These are phyloP conservation scores for Whitmania pigra DNA, from an alignment of 1,140 invertebrate species.

Conservation along the genomic window DNA sequence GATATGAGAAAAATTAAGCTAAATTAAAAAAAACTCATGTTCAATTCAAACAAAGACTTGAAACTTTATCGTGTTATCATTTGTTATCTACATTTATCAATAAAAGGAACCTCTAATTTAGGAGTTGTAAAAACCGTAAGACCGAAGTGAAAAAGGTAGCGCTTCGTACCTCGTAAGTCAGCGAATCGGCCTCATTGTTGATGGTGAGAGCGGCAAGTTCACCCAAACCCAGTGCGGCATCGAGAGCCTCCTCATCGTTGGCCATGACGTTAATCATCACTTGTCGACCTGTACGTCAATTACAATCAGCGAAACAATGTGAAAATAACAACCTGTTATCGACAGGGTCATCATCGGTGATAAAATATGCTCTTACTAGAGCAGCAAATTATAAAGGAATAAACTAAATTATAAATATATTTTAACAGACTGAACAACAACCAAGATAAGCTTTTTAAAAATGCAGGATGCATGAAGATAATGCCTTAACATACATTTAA, in stretches of 20 bases:
- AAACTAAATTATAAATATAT: not conserved
- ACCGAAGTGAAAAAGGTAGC: not conserved
- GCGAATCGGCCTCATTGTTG: conserved; percentile 81
- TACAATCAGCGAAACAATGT: conserved; percentile 24
- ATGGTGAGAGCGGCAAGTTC: conserved; percentile 90
- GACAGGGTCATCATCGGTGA: conserved; percentile 14
- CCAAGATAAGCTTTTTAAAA: too few relatives aligned
- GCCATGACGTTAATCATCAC: conserved; percentile 27
- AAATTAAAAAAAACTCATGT: not conserved
- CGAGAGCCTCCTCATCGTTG: conserved; percentile 55
- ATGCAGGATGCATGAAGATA: too few relatives aligned
- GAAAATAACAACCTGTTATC: conserved; percentile 15
- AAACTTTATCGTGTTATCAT: too few relatives aligned
- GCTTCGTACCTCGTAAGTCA: conserved; percentile 60
- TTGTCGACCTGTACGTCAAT: conserved; percentile 17
- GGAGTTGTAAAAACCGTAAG: too few relatives aligned
- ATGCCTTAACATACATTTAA: too few relatives aligned
- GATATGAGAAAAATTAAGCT: too few relatives aligned
- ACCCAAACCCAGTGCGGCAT: conserved; percentile 71
- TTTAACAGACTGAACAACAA: not conserved
- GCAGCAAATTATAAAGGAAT: too few relatives aligned
- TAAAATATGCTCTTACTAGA: not conserved
- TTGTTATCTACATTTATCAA: too few relatives aligned
- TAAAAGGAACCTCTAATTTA: too few relatives aligned
- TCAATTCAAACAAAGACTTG: too few relatives aligned